Evolutionary conservation across 2,113 vertebrate species (phyloP).

Genomic region (Dicaeum eximium): DNA sequence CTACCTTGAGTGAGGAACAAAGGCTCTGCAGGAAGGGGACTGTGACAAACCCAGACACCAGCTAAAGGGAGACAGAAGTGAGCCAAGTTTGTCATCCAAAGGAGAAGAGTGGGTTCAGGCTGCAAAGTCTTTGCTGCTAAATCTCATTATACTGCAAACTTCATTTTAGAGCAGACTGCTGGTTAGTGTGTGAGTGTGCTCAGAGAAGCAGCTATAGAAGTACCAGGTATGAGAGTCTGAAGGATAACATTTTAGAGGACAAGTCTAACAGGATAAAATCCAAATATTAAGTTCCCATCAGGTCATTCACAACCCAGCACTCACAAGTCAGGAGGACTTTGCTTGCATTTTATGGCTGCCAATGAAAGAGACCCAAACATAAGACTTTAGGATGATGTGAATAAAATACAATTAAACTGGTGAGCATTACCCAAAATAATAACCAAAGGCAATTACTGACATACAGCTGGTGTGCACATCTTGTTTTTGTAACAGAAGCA

Average conservation of each 20-base stretch:
- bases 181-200: neutral
- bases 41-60: constrained; percentile 71
- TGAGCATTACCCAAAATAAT: neutral
- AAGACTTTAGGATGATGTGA: neutral
- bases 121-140: neutral
- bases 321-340: neutral
- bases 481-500: neutral
- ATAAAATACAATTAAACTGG: neutral
- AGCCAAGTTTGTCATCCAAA: constrained; percentile 44
- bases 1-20: constrained; percentile 76
- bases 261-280: neutral
- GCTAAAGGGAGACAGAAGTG: constrained; percentile 67
- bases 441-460: neutral
- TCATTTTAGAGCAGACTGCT: neutral
- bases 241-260: neutral
- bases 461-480: neutral
- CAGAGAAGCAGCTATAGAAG: neutral
- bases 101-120: neutral
- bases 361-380: neutral
- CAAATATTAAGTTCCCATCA: neutral
- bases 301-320: neutral
- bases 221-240: neutral
- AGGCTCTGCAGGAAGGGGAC: constrained; percentile 61
- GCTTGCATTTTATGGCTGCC: neutral
- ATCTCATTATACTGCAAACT: neutral